A percentile compares a stretch with the other conserved stretches of the same genome.
phyloP scores from a whole-genome alignment of 2,888 invertebrate species.

The Petrolisthes manimaculis region DNA sequence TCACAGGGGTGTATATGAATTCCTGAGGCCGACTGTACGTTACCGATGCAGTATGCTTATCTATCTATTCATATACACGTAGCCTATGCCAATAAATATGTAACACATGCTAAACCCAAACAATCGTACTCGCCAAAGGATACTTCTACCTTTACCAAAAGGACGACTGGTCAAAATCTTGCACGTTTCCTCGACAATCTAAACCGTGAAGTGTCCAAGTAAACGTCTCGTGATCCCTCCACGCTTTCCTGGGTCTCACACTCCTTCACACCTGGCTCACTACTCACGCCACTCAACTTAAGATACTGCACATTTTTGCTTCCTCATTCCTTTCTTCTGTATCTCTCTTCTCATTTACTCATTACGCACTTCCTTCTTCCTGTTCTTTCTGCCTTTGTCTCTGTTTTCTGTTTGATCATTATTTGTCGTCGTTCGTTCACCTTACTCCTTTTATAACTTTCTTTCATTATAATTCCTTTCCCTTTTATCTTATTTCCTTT shows the following conservation, averaged over 20 bases:
- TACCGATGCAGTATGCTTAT: too few relatives aligned
- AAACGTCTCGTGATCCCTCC: too few relatives aligned
- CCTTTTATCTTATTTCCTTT: background rate
- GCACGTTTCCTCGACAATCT: too few relatives aligned
- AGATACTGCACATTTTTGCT: background rate
- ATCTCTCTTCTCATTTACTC: background rate
- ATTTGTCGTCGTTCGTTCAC: background rate
- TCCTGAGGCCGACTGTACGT: too few relatives aligned
- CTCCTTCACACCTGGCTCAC: background rate
- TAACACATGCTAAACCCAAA: too few relatives aligned
- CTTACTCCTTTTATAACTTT: background rate
- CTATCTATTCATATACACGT: too few relatives aligned
- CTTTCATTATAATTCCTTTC: background rate
- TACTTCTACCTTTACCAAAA: too few relatives aligned
- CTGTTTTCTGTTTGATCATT: background rate
- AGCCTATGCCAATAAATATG: too few relatives aligned
- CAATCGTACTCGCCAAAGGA: too few relatives aligned
- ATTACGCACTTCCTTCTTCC: background rate
- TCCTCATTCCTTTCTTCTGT: background rate
- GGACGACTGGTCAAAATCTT: too few relatives aligned
- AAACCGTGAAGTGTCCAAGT: too few relatives aligned
- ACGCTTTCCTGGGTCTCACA: background rate
- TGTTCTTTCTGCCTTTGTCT: conserved; percentile 1
- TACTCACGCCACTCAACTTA: background rate
- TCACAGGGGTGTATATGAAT: too few relatives aligned